These are phyloP conservation scores for Drosophila sordidula DNA, from an alignment of 2,888 invertebrate species.

Conservation along the genomic window DNA sequence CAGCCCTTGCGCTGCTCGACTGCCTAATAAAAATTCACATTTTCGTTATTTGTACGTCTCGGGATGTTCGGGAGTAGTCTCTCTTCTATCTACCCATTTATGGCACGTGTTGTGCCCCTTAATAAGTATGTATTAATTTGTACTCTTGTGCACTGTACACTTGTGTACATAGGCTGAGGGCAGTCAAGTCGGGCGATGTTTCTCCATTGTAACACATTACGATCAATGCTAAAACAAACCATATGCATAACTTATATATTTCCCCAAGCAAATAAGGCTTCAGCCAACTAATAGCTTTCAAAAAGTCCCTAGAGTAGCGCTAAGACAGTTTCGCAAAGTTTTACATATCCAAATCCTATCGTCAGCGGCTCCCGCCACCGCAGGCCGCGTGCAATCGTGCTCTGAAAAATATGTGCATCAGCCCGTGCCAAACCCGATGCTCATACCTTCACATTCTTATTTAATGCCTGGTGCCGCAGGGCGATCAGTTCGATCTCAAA, in stretches of 20 bases:
- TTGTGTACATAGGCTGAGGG: neutral
- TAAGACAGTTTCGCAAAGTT: conserved; percentile 54
- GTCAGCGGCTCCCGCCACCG: conserved; percentile 37
- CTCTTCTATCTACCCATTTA: conserved; percentile 5
- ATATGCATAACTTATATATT: no score
- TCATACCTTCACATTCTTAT: conserved; percentile 66
- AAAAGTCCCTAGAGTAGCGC: neutral
- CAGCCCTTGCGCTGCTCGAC: conserved; percentile 21
- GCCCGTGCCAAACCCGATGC: conserved; percentile 80
- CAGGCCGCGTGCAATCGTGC: conserved; percentile 35
- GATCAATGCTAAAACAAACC: no score
- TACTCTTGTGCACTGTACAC: neutral
- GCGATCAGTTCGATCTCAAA: conserved; percentile 83
- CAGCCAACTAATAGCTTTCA: neutral
- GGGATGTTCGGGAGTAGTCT: conserved; percentile 1
- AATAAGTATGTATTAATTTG: neutral
- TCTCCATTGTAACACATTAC: no score
- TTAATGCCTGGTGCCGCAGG: conserved; percentile 70
- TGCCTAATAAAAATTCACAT: conserved; percentile 33
- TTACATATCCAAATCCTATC: conserved; percentile 55
- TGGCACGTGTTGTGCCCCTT: conserved; percentile 46
- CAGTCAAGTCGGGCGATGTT: no score
- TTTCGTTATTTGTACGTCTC: conserved; percentile 26
- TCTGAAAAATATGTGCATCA: conserved; percentile 65
- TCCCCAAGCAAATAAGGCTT: no score